Evolutionary conservation across 2,888 invertebrate species (phyloP), one percentile per base, ranked within the genome.

Genomic region (Quadroppia sp.): DNA sequence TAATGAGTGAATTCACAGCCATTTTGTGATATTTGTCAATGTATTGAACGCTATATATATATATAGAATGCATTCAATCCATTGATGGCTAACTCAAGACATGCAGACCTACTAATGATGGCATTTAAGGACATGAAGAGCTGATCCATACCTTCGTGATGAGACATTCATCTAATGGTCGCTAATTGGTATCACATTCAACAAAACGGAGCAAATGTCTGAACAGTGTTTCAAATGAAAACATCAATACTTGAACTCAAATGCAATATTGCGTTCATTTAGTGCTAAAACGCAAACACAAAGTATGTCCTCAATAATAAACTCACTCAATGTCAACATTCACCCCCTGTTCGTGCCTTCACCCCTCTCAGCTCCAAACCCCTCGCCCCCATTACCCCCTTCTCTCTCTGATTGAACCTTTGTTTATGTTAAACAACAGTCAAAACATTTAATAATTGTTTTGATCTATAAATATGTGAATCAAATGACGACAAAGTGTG

Each of bases 131-230:
- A n/a, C 20, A 50, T 56, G 2, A 23, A 23, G 28, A 13, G 25
- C 23, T 30, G 23, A 28, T 20, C 11, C 64, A 64, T 64, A 64
- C 64, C 64, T 36, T 64, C 64, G 64, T 64, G 64, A 64, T 64
- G 64, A 64, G 64, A 64, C 64, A 64, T 64, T 40, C 64, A 56
- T 56, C 56, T 30, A 56, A 56, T 30, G 4, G 17, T 28, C 23
- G 56, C 13, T 13, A 25, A 56, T 13, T 56, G 6, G 13, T 56
- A 56, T 56, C 28, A 56, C 56, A 56, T 56, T 30, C 25, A 56
- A 56, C 20, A 50, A 50, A 50, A 1, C 6, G 20, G 50, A 20
- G 6, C n/a, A 50, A 50, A 50, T 50, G 50, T 17, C 20, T 50
- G 20, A n/a, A 36, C 36, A 36, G 36, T 50, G 50, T 50, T 50